Evolutionary conservation across 64 coral and sea anemone genomes (phyloP), one percentile per base, ranked within the genome.

Genomic region (Montipora sp.): DNA sequence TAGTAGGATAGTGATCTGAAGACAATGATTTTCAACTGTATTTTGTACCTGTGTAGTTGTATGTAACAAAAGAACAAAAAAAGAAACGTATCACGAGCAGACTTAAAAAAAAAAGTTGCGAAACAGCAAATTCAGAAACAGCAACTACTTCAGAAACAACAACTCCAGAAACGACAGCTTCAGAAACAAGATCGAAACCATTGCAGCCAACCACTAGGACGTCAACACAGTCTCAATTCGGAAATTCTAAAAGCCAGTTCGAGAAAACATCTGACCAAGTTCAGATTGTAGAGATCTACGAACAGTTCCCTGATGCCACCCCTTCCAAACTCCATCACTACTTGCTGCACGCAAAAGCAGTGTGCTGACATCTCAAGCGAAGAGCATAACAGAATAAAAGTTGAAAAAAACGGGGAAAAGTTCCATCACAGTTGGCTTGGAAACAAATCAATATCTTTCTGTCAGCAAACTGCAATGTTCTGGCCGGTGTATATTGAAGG

Each of bases 331-430:
- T 91, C 58, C 78, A 91, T 47, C 89, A 91, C 57, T 91, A 91
- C 68, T 22, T 67, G 22, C 77, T 91, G n/a, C 82, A 72, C 57
- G 79, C 23, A 72, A 82, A 91, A 78, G 63, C 58, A 91, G 8
- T 81, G 89, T 48, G 73, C 77, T 71, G 87, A 89, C 75, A 89
- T 89, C 48, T 89, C 72, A 16, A n/a, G 77, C 21, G 87, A 88
- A 59, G 87, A 88, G 59, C 87, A 88, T 88, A 75, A 88, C 50
- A 88, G 87, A 59, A 88, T 88, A 76, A 88, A 89, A 89, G 87
- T 78, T 5, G 87, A 78, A 89, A 89, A 75, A 89, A 89, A 89
- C 87, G 8, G 87, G 59, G 87, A 89, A 45, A 89, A 89, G 71
- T 89, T 89, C 65, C 51, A 78, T 89, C 51, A 89, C 87, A 89